These are phyloP conservation scores for Sinonovacula constricta DNA, from an alignment of 1,140 invertebrate species.

Conservation along the genomic window DNA sequence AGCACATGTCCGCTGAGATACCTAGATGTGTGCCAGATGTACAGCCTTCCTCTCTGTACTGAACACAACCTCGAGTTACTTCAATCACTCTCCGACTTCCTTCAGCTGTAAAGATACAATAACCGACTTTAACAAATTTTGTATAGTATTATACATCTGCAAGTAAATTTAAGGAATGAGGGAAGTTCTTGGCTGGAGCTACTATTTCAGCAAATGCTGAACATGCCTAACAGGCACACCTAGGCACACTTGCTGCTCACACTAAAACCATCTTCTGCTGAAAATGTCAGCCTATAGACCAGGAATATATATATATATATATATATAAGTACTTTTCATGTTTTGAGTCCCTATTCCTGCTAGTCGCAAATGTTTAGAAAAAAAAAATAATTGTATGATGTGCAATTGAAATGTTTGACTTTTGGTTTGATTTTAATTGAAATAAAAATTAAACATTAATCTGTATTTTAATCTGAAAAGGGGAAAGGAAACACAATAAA, in stretches of 20 bases:
- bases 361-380: neutral
- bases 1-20: conserved; percentile 11
- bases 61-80: conserved; percentile 22
- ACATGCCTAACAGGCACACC: neutral
- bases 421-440: neutral
- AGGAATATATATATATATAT: no score
- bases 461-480: neutral
- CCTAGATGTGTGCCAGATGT: neutral
- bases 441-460: neutral
- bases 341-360: no score
- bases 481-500: neutral
- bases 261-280: neutral
- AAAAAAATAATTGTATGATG: neutral
- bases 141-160: no score
- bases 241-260: neutral
- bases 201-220: neutral
- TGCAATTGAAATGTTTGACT: neutral
- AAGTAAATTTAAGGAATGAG: neutral
- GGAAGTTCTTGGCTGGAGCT: neutral
- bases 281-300: neutral
- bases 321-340: no score
- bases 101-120: conserved; percentile 21
- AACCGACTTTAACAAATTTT: no score
- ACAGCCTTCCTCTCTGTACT: conserved; percentile 6
- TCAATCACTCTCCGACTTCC: conserved; percentile 13